A percentile compares a stretch with the other conserved stretches of the same genome.
Evolutionary conservation across 1,140 invertebrate genomes (phyloP).

Genomic region (Dendroctonus valens): DNA sequence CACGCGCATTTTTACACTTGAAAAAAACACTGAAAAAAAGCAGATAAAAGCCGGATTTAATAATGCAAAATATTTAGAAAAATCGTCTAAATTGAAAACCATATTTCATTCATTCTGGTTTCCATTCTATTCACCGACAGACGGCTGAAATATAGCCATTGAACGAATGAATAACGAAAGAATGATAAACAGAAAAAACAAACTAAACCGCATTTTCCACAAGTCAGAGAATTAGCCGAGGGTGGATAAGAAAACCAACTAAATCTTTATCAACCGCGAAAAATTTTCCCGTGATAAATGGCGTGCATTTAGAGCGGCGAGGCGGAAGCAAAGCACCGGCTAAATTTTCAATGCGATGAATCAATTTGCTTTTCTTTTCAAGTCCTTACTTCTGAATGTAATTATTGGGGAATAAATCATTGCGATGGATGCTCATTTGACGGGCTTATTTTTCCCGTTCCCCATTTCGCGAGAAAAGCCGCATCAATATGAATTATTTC

Average conservation of each 20-base stretch:
- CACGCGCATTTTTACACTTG: too few relatives aligned
- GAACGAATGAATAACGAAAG: conserved; percentile 10
- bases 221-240: conserved; percentile 24
- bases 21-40: too few relatives aligned
- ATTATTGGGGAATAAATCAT: conserved; percentile 24
- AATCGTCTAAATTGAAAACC: too few relatives aligned
- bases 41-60: too few relatives aligned
- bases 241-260: conserved; percentile 12
- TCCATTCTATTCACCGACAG: too few relatives aligned
- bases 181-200: conserved; percentile 20
- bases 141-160: too few relatives aligned
- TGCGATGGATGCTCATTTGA: conserved; percentile 18
- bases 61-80: too few relatives aligned
- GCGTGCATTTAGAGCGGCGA: conserved; percentile 22
- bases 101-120: too few relatives aligned
- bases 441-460: conserved; percentile 14
- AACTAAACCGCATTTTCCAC: conserved; percentile 6
- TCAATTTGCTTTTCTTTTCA: conserved; percentile 21
- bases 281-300: conserved; percentile 20
- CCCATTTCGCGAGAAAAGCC: neutral
- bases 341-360: conserved; percentile 25
- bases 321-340: conserved; percentile 20
- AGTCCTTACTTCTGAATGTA: conserved; percentile 19
- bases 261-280: conserved; percentile 30
- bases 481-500: conserved; percentile 18